A percentile compares a stretch with the other conserved stretches of the same genome.
phyloP scores from a whole-genome alignment of 2,888 invertebrate species.

The Amiota minor region DNA sequence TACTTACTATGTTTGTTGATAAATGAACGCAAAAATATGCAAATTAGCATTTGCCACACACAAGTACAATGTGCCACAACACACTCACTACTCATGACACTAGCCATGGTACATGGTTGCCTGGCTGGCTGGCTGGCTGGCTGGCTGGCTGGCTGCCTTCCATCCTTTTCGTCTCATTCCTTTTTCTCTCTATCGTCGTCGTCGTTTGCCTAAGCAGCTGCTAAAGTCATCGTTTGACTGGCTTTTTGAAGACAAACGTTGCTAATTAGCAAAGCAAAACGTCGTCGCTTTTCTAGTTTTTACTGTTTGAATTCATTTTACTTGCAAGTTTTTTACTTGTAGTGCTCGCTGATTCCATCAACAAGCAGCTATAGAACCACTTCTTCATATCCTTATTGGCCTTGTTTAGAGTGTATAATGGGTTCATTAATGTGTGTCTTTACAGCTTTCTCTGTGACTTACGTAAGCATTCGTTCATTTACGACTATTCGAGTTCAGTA shows the following conservation, averaged over 20 bases:
- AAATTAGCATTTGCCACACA: slow-evolving; percentile 2
- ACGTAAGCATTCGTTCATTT: neutral
- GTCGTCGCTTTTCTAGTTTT: neutral
- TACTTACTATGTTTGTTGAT: neutral
- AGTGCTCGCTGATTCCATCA: neutral
- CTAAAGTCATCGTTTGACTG: neutral
- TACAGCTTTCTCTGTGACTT: neutral
- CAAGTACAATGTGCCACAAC: no score
- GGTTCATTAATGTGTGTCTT: slow-evolving; percentile 7
- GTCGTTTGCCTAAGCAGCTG: neutral
- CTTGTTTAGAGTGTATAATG: slow-evolving; percentile 9
- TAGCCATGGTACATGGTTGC: no score
- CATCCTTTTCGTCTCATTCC: neutral
- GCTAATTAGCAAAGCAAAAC: slow-evolving; percentile 24
- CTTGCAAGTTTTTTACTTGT: slow-evolving; percentile 34
- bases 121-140: neutral
- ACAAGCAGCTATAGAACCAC: neutral
- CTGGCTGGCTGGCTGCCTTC: neutral
- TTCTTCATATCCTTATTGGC: slow-evolving; percentile 14
- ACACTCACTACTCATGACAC: no score
- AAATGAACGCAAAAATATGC: slow-evolving; percentile 12
- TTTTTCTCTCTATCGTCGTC: neutral
- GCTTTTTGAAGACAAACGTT: slow-evolving; percentile 21
- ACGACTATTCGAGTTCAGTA: no score
- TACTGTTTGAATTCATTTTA: slow-evolving; percentile 22